Conservation (phyloP, 2,888 invertebrate species). For the Homarus gammarus region DNA sequence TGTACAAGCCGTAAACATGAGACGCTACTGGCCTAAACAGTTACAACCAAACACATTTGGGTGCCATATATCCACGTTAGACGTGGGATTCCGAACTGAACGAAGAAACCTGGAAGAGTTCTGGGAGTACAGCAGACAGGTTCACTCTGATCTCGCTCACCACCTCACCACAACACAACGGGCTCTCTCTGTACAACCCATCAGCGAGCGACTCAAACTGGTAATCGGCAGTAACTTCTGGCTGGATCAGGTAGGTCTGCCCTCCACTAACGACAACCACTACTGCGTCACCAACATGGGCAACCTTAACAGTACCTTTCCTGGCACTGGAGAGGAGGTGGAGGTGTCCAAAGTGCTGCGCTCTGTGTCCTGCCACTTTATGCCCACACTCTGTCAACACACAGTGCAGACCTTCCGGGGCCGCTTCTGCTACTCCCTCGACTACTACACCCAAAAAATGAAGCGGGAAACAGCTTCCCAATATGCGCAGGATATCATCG, state of each 20-base stretch:
- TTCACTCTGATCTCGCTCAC: slow-evolving; percentile 50
- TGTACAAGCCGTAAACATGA: slow-evolving; percentile 72
- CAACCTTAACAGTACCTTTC: slow-evolving; percentile 53
- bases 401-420: slow-evolving; percentile 73
- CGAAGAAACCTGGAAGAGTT: slow-evolving; percentile 52
- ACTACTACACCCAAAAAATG: slow-evolving; percentile 74
- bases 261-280: slow-evolving; percentile 71
- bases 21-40: slow-evolving; percentile 67
- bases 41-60: slow-evolving; percentile 61
- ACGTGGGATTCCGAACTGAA: slow-evolving; percentile 51
- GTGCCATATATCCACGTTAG: slow-evolving; percentile 74
- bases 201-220: slow-evolving; percentile 60
- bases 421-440: slow-evolving; percentile 66
- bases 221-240: slow-evolving; percentile 39
- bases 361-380: slow-evolving; percentile 68
- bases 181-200: slow-evolving; percentile 59
- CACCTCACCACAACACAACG: slow-evolving; percentile 46
- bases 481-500: slow-evolving; percentile 11
- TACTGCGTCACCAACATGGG: slow-evolving; percentile 75
- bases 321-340: slow-evolving; percentile 63
- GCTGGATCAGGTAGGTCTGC: slow-evolving; percentile 34
- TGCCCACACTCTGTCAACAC: slow-evolving; percentile 72
- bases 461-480: slow-evolving; percentile 37
- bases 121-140: slow-evolving; percentile 70
- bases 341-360: slow-evolving; percentile 63